Evolutionary conservation across 2,113 vertebrate species (phyloP).

Genomic region (Xenus cinereus): DNA sequence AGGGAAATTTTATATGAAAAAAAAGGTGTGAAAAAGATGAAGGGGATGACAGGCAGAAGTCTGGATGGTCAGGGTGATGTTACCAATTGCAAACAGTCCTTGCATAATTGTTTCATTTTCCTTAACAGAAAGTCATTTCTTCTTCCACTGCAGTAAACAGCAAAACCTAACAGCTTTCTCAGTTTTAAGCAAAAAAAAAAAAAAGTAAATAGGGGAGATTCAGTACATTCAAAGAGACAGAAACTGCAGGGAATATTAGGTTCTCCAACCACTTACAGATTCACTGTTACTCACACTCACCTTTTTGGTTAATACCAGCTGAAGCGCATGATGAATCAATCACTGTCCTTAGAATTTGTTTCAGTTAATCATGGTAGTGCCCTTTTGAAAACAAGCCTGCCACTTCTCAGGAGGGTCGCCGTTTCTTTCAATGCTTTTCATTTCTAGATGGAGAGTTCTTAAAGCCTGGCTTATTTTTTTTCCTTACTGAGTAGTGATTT

Average conservation of each 20-base stretch:
- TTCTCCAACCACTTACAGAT: background rate
- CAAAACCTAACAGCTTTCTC: background rate
- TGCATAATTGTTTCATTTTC: background rate
- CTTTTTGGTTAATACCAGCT: background rate
- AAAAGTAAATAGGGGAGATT: background rate
- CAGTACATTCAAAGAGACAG: background rate
- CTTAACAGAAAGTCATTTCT: background rate
- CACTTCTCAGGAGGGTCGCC: background rate
- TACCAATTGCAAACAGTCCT: background rate
- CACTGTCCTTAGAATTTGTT: background rate
- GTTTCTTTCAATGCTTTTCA: background rate
- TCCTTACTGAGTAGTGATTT: background rate
- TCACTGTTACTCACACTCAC: background rate
- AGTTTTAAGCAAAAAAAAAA: background rate
- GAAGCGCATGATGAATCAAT: rapidly evolving
- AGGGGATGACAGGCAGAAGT: background rate
- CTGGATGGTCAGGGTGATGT: background rate
- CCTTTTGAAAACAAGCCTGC: background rate
- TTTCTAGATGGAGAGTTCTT: background rate
- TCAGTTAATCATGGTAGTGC: background rate
- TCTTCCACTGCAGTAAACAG: background rate
- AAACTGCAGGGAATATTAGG: background rate
- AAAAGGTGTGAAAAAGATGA: background rate
- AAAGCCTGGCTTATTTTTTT: background rate
- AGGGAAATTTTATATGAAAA: background rate